phyloP scores from a whole-genome alignment of 2,113 vertebrate genomes.

The Chiloscyllium plagiosum region DNA sequence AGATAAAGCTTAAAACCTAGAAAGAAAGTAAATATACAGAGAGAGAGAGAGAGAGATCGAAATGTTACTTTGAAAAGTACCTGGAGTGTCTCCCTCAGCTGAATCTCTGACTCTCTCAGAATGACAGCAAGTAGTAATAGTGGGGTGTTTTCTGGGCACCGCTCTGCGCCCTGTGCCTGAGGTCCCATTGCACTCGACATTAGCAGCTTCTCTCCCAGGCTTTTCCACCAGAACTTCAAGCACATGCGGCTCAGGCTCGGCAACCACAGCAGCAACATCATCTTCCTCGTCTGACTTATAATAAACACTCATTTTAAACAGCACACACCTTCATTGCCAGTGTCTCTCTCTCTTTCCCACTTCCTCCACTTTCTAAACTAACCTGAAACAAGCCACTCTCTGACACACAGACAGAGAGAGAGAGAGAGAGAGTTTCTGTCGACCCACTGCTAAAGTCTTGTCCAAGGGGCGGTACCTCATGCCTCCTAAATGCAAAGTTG shows the following conservation, averaged over 20 bases:
- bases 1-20: neutral
- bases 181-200: neutral
- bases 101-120: neutral
- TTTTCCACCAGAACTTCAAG: neutral
- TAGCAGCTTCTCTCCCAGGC: neutral
- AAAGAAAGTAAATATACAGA: too few relatives aligned
- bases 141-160: neutral
- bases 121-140: neutral
- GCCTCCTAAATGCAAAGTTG: neutral
- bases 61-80: neutral
- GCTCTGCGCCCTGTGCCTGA: neutral
- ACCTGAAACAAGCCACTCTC: too few relatives aligned
- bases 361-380: too few relatives aligned
- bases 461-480: neutral
- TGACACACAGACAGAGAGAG: too few relatives aligned
- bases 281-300: neutral
- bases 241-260: neutral
- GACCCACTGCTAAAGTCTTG: neutral
- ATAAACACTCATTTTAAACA: neutral
- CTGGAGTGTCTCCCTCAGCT: neutral
- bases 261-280: neutral
- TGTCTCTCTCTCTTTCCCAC: neutral
- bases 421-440: too few relatives aligned
- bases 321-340: neutral
- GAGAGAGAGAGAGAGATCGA: too few relatives aligned